Conservation (phyloP, 2,113 vertebrate species). For the Petromus typicus region DNA sequence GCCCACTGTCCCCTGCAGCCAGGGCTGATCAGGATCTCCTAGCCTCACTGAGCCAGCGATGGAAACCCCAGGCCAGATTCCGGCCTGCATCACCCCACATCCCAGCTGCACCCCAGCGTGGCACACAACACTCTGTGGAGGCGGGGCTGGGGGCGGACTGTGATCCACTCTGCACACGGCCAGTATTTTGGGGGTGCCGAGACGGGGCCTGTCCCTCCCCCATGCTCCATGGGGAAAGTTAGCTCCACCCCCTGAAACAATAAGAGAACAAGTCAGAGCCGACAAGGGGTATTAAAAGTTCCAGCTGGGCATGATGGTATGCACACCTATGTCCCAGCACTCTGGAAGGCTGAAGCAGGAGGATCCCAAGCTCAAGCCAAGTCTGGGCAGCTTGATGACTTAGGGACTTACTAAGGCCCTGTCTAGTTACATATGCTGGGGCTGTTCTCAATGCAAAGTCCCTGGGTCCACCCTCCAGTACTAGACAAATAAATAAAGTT, state of each 20-base stretch:
- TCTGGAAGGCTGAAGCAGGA: neutral
- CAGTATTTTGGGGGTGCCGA: too few species aligned
- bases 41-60: neutral
- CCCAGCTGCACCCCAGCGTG: neutral
- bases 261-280: neutral
- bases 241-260: neutral
- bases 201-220: accelerated
- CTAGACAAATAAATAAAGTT: neutral
- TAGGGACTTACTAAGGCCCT: neutral
- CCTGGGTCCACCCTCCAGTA: neutral
- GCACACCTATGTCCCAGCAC: neutral
- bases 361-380: neutral
- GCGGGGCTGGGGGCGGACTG: too few species aligned
- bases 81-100: too few species aligned
- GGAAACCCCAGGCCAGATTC: neutral
- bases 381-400: neutral
- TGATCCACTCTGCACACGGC: accelerated
- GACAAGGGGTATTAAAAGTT: neutral
- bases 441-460: too few species aligned
- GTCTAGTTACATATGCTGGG: neutral
- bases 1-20: neutral
- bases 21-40: neutral
- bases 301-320: neutral
- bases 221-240: neutral
- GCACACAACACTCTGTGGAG: neutral